Evolutionary conservation across 1,140 invertebrate species (phyloP).

Genomic region (Cydia pomonella): DNA sequence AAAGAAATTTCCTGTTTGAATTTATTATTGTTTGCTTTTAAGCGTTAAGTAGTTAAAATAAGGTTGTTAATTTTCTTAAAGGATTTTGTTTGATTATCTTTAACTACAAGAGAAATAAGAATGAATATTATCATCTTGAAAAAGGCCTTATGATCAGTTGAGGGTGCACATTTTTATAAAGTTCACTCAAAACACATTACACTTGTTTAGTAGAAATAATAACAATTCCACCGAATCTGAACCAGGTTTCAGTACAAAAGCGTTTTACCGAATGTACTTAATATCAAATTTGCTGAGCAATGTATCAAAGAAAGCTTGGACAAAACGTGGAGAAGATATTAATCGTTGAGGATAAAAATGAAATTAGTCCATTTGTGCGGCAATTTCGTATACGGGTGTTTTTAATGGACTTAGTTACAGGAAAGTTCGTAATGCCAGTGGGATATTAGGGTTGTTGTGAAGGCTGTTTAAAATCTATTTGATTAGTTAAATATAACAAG

Average conservation of each 20-base stretch:
- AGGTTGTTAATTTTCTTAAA: no score
- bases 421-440: neutral
- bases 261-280: neutral
- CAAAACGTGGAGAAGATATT: neutral
- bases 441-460: neutral
- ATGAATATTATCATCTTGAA: no score
- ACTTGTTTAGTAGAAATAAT: no score
- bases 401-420: slow-evolving; percentile 22
- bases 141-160: no score
- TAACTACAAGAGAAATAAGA: no score
- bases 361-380: neutral
- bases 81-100: no score
- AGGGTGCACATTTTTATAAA: no score
- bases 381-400: slow-evolving; percentile 20
- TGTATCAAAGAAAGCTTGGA: slow-evolving; percentile 1
- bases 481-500: no score
- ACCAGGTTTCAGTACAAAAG: neutral
- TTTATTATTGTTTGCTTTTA: neutral
- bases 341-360: slow-evolving; percentile 17
- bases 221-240: neutral
- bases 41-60: neutral
- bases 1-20: neutral
- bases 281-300: slow-evolving; percentile 6
- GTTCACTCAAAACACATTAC: no score
- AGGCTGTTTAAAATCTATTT: neutral